A percentile compares a stretch with the other conserved stretches of the same genome.
These are phyloP conservation scores for Ophioninae sp. DNA, from an alignment of 2,888 invertebrate species.

Conservation along the genomic window DNA sequence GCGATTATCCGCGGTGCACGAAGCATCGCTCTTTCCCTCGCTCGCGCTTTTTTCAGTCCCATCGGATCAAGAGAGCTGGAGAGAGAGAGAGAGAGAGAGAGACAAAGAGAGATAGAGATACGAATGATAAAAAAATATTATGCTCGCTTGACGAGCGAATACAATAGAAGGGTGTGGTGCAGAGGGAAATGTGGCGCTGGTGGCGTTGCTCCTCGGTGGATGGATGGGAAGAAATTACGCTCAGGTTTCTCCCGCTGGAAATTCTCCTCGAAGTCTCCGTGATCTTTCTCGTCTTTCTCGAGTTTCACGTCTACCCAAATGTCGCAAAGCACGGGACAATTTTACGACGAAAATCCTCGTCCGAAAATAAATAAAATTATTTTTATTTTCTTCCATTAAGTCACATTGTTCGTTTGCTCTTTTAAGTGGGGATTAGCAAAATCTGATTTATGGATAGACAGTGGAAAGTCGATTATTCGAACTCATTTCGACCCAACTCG, in stretches of 20 bases:
- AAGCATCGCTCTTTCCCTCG: not conserved
- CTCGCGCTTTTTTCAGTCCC: not conserved
- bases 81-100: conserved; percentile 6
- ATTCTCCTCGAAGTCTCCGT: conserved; percentile 14
- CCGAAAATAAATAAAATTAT: no score
- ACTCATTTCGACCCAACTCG: conserved; percentile 60
- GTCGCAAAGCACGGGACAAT: not conserved
- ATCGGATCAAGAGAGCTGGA: not conserved
- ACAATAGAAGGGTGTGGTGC: conserved; percentile 36
- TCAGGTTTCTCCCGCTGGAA: conserved; percentile 16
- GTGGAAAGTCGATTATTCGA: no score
- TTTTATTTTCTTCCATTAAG: no score
- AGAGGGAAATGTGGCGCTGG: conserved; percentile 12
- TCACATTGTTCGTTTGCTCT: no score
- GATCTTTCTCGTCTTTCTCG: conserved; percentile 24
- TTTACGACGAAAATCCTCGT: not conserved
- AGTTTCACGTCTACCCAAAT: not conserved
- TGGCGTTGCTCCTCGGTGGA: not conserved
- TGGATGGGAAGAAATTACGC: conserved; percentile 31
- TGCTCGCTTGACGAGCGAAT: conserved; percentile 28
- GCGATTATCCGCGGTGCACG: conserved; percentile 9
- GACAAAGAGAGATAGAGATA: conserved; percentile 2
- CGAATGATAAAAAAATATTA: conserved; percentile 35
- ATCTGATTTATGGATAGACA: no score
- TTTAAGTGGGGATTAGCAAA: no score